Conservation (phyloP, 2,113 vertebrate genomes). For the Channa maculata region DNA sequence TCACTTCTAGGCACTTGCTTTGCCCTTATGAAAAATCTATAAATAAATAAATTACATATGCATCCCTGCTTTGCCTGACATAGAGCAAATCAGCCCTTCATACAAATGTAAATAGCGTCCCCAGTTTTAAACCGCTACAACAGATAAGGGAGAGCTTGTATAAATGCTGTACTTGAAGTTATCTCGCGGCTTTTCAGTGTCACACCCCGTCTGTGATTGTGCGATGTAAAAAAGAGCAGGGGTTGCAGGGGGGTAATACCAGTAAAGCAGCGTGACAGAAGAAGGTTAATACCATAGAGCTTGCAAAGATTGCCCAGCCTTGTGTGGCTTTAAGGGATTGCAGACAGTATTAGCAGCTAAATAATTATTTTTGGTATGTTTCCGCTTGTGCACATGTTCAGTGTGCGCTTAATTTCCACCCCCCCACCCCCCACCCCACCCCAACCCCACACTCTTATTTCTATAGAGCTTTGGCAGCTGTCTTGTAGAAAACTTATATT, state of each 20-base stretch:
- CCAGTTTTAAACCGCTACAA: slow-evolving; percentile 24
- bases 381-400: slow-evolving; percentile 39
- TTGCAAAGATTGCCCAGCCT: slow-evolving; percentile 52
- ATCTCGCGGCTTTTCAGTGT: slow-evolving; percentile 58
- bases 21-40: slow-evolving; percentile 41
- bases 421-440: neutral
- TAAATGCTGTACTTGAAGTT: slow-evolving; percentile 57
- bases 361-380: slow-evolving; percentile 74
- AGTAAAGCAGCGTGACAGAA: slow-evolving; percentile 63
- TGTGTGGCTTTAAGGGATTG: slow-evolving; percentile 66
- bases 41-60: slow-evolving; percentile 5
- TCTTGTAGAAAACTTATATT: slow-evolving; percentile 53
- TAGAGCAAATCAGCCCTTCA: slow-evolving; percentile 36
- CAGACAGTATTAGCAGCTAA: slow-evolving; percentile 69
- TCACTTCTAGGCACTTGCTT: slow-evolving; percentile 58
- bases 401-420: slow-evolving; percentile 13
- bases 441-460: slow-evolving; percentile 12
- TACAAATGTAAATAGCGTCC: slow-evolving; percentile 49
- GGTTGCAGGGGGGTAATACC: slow-evolving; percentile 53
- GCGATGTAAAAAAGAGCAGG: slow-evolving; percentile 42
- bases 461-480: slow-evolving; percentile 42
- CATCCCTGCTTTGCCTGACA: slow-evolving; percentile 25
- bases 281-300: slow-evolving; percentile 62
- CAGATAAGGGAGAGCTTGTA: slow-evolving; percentile 27
- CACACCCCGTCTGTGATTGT: slow-evolving; percentile 58